These are phyloP conservation scores for Diplosoma virens DNA, from an alignment of 23 tunicate genomes.

Conservation along the genomic window DNA sequence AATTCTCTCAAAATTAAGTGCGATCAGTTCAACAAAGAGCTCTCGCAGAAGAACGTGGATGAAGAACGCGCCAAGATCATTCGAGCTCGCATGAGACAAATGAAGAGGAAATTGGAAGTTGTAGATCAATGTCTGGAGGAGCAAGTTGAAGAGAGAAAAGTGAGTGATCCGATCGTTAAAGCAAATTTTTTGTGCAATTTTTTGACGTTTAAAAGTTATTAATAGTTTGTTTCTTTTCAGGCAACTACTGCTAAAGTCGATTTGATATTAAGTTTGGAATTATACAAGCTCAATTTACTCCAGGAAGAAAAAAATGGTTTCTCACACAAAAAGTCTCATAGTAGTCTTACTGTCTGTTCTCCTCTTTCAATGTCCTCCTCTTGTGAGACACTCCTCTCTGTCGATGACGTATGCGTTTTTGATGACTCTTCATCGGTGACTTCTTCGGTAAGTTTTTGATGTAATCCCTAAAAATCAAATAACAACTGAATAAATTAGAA, in stretches of 20 bases:
- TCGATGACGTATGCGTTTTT: conserved; percentile 45
- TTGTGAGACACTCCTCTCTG: conserved; percentile 29
- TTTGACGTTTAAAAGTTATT: neutral
- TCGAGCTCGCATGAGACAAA: conserved; percentile 27
- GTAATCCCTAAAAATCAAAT: too few relatives aligned
- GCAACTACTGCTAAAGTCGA: conserved; percentile 41
- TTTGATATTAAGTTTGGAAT: conserved; percentile 39
- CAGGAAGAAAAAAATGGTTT: conserved; percentile 17
- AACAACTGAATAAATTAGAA: neutral
- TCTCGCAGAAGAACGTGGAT: conserved; percentile 11
- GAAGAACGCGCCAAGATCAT: conserved; percentile 9
- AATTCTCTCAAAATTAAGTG: conserved; percentile 62
- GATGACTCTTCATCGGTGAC: conserved; percentile 40
- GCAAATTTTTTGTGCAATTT: neutral
- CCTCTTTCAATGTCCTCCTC: conserved; percentile 17
- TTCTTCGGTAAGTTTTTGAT: conserved; percentile 44
- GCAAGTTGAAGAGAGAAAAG: conserved; percentile 45
- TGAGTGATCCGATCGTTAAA: neutral
- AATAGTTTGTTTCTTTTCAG: conserved; percentile 18
- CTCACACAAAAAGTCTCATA: neutral
- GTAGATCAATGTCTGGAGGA: conserved; percentile 62
- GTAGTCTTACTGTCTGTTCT: neutral
- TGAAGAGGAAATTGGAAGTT: conserved; percentile 37
- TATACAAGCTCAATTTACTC: conserved; percentile 32
- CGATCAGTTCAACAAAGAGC: conserved; percentile 49